These are phyloP conservation scores for Drosophila lacicola DNA, from an alignment of 2,888 invertebrate species.

Conservation along the genomic window DNA sequence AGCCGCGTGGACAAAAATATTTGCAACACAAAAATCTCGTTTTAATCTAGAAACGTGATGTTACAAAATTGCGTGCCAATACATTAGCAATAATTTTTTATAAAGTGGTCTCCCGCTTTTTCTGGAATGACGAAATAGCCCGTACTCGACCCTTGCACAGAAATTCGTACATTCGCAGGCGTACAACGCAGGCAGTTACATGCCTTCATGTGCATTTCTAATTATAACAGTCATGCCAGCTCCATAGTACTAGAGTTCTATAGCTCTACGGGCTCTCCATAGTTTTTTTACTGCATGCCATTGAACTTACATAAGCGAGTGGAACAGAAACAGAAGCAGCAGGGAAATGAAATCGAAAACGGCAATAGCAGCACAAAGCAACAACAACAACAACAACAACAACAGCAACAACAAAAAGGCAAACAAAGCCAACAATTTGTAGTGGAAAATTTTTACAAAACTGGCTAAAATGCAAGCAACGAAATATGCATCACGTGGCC, in stretches of 20 bases:
- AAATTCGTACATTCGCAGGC: conserved; percentile 47
- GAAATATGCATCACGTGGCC: conserved; percentile 59
- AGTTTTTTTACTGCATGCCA: conserved; percentile 56
- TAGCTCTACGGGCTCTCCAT: conserved; percentile 8
- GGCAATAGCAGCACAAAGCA: conserved; percentile 38
- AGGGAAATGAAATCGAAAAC: conserved; percentile 56
- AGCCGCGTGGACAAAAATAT: conserved; percentile 4
- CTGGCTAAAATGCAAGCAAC: conserved; percentile 48
- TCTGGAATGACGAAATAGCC: conserved; percentile 41
- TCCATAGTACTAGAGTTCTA: conserved; percentile 1
- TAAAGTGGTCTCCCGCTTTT: conserved; percentile 4
- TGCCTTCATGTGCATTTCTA: conserved; percentile 47
- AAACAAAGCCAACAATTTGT: conserved; percentile 65
- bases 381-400: too few relatives aligned
- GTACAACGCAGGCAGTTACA: conserved; percentile 32
- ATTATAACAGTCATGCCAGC: conserved; percentile 53
- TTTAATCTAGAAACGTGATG: conserved; percentile 38
- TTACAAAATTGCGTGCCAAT: conserved; percentile 22
- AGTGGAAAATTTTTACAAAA: conserved; percentile 72
- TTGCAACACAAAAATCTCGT: conserved; percentile 40
- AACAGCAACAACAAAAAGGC: conserved; percentile 8
- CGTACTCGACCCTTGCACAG: not conserved
- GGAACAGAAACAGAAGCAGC: conserved; percentile 20
- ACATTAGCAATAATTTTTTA: conserved; percentile 18
- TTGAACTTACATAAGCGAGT: conserved; percentile 74